Evolutionary conservation across 2,888 invertebrate genomes (phyloP).

Genomic region (Platypus cylindrus): DNA sequence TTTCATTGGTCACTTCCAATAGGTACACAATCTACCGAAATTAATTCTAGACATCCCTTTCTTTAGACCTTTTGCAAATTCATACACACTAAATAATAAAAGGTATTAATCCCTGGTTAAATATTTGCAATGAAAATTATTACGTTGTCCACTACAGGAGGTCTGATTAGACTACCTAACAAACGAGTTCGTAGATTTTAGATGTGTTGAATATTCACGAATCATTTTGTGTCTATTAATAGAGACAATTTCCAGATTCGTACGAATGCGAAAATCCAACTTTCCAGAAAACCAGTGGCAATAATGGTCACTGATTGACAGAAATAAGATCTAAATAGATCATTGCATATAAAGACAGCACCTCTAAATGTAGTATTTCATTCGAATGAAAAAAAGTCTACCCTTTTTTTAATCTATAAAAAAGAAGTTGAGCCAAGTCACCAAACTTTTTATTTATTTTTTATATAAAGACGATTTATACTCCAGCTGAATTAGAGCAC

Average conservation of each 20-base stretch:
- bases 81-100: too few relatives aligned
- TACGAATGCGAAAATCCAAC: too few relatives aligned
- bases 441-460: conserved; percentile 13
- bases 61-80: too few relatives aligned
- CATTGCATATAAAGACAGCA: too few relatives aligned
- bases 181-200: conserved; percentile 2
- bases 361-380: conserved; percentile 3
- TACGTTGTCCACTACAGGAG: conserved; percentile 8
- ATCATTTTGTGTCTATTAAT: background rate
- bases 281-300: background rate
- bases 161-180: conserved; percentile 2
- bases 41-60: too few relatives aligned
- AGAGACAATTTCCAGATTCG: too few relatives aligned
- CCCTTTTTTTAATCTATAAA: conserved; percentile 11
- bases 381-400: conserved; percentile 9
- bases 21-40: too few relatives aligned
- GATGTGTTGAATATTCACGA: background rate
- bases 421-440: conserved; percentile 14
- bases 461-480: conserved; percentile 16
- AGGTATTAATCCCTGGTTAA: conserved; percentile 12
- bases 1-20: too few relatives aligned
- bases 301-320: too few relatives aligned
- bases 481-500: conserved; percentile 19
- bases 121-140: conserved; percentile 16
- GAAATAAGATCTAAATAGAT: too few relatives aligned